Percentiles rank a stretch among this genome's conserved stretches.
Conservation (phyloP, 1,140 invertebrate genomes). For the Tetramorium parvispinum region DNA sequence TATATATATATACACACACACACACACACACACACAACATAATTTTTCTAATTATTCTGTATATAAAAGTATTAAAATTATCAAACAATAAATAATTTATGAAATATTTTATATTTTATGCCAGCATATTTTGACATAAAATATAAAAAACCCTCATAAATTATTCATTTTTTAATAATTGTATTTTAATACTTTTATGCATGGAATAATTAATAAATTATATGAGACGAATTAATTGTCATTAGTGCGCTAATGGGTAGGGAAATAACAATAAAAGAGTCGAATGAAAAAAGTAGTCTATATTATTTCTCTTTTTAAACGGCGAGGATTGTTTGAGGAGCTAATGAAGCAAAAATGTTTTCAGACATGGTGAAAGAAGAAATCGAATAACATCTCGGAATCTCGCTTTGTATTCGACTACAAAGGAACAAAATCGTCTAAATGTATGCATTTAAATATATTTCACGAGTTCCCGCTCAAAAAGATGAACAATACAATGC, state of each 20-base stretch:
- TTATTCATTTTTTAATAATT: too few relatives aligned
- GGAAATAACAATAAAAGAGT: constrained; percentile 22
- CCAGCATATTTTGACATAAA: too few relatives aligned
- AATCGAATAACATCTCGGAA: background rate
- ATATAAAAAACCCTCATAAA: too few relatives aligned
- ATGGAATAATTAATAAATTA: background rate
- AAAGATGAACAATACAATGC: constrained; percentile 67
- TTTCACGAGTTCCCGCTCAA: constrained; percentile 1
- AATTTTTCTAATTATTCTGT: too few relatives aligned
- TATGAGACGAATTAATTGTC: background rate
- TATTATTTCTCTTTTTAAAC: constrained; percentile 30
- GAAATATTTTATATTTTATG: too few relatives aligned
- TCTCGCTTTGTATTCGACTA: background rate
- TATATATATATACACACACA: too few relatives aligned
- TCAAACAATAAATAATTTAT: too few relatives aligned
- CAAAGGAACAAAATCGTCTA: constrained; percentile 29
- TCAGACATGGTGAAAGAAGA: constrained; percentile 4
- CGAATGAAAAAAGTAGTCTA: constrained; percentile 24
- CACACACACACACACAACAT: too few relatives aligned
- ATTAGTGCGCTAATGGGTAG: background rate
- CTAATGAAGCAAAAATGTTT: constrained; percentile 9
- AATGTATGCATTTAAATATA: background rate
- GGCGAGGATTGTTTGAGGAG: background rate
- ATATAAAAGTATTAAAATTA: too few relatives aligned
- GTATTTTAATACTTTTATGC: too few relatives aligned